Percentiles rank a stretch among this genome's conserved stretches.
phyloP scores from a whole-genome alignment of 2,888 invertebrate species.

The Eupithecia dodoneata region DNA sequence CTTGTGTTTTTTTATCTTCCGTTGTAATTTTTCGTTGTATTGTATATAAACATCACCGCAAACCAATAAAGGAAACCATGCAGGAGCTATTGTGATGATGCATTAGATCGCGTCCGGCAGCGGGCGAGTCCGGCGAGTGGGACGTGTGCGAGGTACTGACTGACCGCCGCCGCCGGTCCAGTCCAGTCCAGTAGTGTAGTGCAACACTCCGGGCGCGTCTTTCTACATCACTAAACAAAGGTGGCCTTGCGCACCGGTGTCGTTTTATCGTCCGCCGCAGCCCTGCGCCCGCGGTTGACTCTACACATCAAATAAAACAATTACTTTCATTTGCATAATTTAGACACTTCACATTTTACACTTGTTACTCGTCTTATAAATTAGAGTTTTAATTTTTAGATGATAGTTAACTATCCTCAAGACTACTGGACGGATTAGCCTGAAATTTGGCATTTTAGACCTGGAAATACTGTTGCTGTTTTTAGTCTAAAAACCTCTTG shows the following conservation, averaged over 20 bases:
- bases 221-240: conserved; percentile 77
- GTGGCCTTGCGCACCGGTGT: conserved; percentile 73
- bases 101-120: not conserved
- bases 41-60: not conserved
- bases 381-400: not conserved
- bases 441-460: not conserved
- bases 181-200: too few species aligned
- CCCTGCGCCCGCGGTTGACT: conserved; percentile 52
- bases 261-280: conserved; percentile 75
- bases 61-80: not conserved
- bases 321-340: conserved; percentile 1
- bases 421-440: not conserved
- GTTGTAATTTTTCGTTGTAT: not conserved
- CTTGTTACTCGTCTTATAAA: not conserved
- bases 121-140: not conserved
- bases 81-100: not conserved
- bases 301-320: too few species aligned
- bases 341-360: not conserved
- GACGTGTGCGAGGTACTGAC: too few species aligned
- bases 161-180: too few species aligned
- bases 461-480: not conserved
- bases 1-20: not conserved
- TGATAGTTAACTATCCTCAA: not conserved
- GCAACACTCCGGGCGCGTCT: conserved; percentile 59
- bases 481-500: not conserved